Conservation (phyloP, 2,113 vertebrate species). For the Macrotis lagotis region DNA sequence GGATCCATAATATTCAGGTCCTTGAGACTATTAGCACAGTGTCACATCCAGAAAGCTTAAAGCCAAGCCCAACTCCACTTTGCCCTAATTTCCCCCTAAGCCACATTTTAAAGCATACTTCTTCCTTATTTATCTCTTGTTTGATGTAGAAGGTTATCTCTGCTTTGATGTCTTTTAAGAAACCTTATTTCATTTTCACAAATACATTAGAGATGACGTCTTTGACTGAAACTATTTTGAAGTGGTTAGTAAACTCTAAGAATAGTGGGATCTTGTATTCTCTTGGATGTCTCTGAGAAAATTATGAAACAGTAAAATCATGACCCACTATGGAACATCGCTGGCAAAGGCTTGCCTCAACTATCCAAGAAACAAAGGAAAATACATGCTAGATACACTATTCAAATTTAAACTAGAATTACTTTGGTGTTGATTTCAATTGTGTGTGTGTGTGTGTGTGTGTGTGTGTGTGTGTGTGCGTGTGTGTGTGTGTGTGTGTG, state of each 20-base stretch:
- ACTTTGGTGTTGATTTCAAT: neutral
- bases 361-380: neutral
- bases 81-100: neutral
- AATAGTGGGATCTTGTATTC: neutral
- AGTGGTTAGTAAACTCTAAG: neutral
- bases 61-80: neutral
- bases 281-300: neutral
- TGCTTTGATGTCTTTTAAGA: neutral
- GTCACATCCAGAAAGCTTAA: neutral
- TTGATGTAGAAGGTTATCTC: neutral
- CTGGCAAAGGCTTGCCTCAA: neutral
- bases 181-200: neutral
- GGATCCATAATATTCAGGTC: neutral
- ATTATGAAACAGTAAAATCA: neutral
- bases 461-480: neutral
- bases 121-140: neutral
- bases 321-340: neutral
- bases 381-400: neutral
- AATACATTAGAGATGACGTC: neutral
- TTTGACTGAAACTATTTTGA: neutral
- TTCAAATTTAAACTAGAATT: neutral
- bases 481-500: neutral
- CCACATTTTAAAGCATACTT: neutral
- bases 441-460: no score
- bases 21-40: neutral